Base-by-base conservation (phyloP, 2,113 vertebrate genomes). In the Ellobius talpinus region DNA sequence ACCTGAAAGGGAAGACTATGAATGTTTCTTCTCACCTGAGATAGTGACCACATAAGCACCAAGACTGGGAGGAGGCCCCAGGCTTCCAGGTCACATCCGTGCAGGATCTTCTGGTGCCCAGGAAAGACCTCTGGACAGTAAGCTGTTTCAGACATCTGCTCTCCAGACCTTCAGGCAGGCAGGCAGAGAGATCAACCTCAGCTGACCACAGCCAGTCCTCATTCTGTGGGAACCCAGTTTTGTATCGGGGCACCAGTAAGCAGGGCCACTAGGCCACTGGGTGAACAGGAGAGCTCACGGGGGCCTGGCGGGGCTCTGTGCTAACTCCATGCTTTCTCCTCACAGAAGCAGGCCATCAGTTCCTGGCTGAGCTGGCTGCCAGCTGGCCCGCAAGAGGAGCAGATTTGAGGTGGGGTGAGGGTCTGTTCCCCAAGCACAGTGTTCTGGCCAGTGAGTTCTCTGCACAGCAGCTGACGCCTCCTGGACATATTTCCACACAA, bases 341-440 rank as follows among this genome's bases (percentile, higher is more conserved):
- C 45, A 78, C 23, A 33, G n/a, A 89, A 66, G 52, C 0, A n/a
- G 87, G 89, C 70, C 10, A 52, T 19, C 19, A 9, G 9, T 19
- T 73, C 52, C 23, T 66, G 31, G 65, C 45, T 87, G 50, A 55
- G 58, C 23, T 5, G 23, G 21, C 87, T 77, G 92, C 90, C 96
- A 97, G 87, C 82, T 77, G 78, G 70, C 84, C 74, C 0, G 0
- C 47, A 21, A 10, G 1, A 29, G 68, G 29, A 94, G 92, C 92
- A 96, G 90, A 97, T 47, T 52, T 68, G 91, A 82, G 90, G 78
- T 94, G 77, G 96, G 74, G 86, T 72, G 73, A 61, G 55, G 85
- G 94, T 92, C 84, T 96, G 92, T 85, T 93, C 79, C 79, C 90
- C 85, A 63, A 42, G 61, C 70, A 1, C 19, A 39, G 82, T 78